Evolutionary conservation across 2,888 invertebrate genomes (phyloP).

Genomic region (Eupithecia insigniata): DNA sequence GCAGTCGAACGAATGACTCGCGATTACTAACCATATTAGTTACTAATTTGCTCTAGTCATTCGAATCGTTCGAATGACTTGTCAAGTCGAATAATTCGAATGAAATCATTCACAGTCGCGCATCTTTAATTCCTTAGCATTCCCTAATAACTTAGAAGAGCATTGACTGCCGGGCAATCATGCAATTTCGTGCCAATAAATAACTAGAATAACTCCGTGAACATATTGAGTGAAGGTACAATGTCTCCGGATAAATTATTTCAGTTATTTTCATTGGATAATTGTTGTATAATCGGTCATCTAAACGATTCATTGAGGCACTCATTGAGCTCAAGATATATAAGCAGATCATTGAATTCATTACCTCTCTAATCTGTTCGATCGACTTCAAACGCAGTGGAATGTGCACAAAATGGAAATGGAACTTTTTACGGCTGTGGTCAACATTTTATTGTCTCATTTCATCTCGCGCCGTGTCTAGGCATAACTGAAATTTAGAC

Average conservation of each 20-base stretch:
- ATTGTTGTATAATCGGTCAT: conserved; percentile 27
- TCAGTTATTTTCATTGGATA: conserved; percentile 28
- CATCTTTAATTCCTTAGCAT: not conserved
- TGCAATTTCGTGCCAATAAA: not conserved
- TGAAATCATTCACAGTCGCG: too few species aligned
- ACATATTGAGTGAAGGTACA: conserved; percentile 8
- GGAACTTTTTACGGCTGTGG: not conserved
- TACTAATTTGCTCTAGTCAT: too few species aligned
- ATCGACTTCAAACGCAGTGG: not conserved
- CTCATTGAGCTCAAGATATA: conserved; percentile 37
- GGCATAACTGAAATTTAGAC: not conserved
- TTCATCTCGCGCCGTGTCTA: conserved; percentile 3
- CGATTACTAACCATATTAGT: too few species aligned
- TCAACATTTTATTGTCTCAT: conserved; percentile 3
- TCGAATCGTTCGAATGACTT: too few species aligned
- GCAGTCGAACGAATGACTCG: too few species aligned
- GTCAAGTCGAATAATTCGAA: too few species aligned
- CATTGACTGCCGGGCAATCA: not conserved
- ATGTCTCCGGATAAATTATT: conserved; percentile 24
- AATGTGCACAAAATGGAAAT: not conserved
- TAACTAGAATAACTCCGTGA: not conserved
- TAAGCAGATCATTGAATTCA: conserved; percentile 39
- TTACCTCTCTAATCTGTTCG: conserved; percentile 19
- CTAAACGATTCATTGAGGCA: conserved; percentile 34
- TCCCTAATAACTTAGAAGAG: not conserved